Evolutionary conservation across 2,888 invertebrate genomes (phyloP).

Genomic region (Sesia apiformis): DNA sequence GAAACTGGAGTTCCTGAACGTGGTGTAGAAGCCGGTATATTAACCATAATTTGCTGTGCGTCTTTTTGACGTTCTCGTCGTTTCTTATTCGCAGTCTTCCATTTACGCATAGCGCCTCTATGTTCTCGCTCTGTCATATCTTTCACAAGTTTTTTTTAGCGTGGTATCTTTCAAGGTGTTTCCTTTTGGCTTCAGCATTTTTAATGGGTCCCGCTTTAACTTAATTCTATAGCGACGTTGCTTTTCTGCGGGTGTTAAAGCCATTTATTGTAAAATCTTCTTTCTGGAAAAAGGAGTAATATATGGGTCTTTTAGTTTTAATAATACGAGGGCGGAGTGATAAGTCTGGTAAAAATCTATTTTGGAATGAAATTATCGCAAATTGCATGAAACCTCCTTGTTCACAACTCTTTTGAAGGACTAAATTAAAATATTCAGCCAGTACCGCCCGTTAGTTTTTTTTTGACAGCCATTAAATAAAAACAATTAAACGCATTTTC

Average conservation of each 20-base stretch:
- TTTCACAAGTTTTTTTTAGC: conserved; percentile 5
- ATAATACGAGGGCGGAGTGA: too few relatives aligned
- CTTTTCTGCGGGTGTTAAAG: background rate
- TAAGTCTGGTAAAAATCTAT: too few relatives aligned
- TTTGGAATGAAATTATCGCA: too few relatives aligned
- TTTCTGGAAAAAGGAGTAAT: background rate
- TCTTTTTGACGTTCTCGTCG: conserved; percentile 5
- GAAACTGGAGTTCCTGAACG: background rate
- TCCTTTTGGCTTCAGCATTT: conserved; percentile 5
- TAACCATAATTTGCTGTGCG: conserved; percentile 4
- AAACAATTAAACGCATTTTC: too few relatives aligned
- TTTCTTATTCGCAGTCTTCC: conserved; percentile 6
- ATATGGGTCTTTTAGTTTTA: background rate
- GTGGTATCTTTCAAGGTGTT: conserved; percentile 5
- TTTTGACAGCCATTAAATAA: too few relatives aligned
- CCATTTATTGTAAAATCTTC: background rate
- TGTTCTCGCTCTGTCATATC: conserved; percentile 4
- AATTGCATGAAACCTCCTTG: too few relatives aligned
- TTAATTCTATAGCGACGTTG: conserved; percentile 4
- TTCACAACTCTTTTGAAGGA: too few relatives aligned
- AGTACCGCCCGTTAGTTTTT: too few relatives aligned
- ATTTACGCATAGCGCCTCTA: conserved; percentile 5
- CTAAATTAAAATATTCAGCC: too few relatives aligned
- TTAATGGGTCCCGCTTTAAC: conserved; percentile 2
- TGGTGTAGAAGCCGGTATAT: background rate